Evolutionary conservation across 2,113 vertebrate species (phyloP).

Genomic region (Coryphaenoides rupestris): DNA sequence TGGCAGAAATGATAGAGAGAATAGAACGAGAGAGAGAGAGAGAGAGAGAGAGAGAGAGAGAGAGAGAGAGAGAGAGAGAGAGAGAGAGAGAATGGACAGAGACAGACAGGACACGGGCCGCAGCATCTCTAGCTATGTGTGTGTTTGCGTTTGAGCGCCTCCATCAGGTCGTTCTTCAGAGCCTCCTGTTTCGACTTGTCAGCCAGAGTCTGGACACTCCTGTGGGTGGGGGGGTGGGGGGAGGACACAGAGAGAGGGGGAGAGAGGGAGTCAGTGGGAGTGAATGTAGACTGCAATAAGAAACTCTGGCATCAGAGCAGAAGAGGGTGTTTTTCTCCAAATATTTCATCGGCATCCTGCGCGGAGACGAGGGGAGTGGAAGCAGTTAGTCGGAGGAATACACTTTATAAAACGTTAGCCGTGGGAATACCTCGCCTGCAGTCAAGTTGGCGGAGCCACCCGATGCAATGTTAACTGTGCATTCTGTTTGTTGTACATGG

Average conservation of each 20-base stretch:
- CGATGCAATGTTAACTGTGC: no score
- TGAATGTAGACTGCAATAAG: neutral
- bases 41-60: slow-evolving; percentile 17
- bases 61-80: slow-evolving; percentile 1
- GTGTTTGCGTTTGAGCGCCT: slow-evolving; percentile 96
- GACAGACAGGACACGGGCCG: slow-evolving; percentile 28
- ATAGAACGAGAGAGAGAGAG: slow-evolving; percentile 18
- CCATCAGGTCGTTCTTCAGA: slow-evolving; percentile 91
- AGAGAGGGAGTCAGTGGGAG: slow-evolving; percentile 28
- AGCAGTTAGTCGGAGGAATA: no score
- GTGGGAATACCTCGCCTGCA: no score
- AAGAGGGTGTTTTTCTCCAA: no score
- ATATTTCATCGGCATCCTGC: no score
- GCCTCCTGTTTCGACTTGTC: slow-evolving; percentile 96
- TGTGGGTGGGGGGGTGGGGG: no score
- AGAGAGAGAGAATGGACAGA: neutral
- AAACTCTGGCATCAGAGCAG: no score
- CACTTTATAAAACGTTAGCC: no score
- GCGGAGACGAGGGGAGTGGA: no score
- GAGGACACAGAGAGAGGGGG: slow-evolving; percentile 18
- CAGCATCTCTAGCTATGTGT: slow-evolving; percentile 79
- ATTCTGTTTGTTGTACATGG: no score
- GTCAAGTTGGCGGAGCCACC: no score
- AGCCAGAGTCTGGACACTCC: slow-evolving; percentile 92
- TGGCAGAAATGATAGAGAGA: slow-evolving; percentile 21